These are phyloP conservation scores for Chaetophractus vellerosus DNA, from an alignment of 2,797 vertebrate species.

Conservation along the genomic window DNA sequence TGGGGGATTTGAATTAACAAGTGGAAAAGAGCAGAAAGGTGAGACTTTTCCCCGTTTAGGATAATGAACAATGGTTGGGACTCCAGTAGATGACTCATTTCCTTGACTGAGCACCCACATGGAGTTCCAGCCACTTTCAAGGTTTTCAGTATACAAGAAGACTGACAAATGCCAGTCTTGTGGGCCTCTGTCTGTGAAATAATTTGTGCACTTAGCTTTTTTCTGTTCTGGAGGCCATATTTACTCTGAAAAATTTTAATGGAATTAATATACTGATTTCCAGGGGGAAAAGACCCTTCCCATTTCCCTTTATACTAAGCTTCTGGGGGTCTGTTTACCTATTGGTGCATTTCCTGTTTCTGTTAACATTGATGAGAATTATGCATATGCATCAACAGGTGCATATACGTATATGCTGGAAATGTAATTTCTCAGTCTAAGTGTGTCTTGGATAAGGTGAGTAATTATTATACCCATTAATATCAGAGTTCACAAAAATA, in stretches of 20 bases:
- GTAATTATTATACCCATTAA: constrained; percentile 76
- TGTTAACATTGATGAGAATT: constrained; percentile 62
- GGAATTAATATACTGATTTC: constrained; percentile 52
- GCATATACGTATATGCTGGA: background rate
- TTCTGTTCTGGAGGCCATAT: background rate
- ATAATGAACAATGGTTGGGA: background rate
- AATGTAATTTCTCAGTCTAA: constrained; percentile 74
- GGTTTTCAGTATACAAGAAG: background rate
- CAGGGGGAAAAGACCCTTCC: background rate
- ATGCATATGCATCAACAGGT: background rate
- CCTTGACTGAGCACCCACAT: background rate
- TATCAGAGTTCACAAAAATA: constrained; percentile 73
- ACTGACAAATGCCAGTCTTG: background rate
- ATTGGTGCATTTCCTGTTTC: constrained; percentile 42
- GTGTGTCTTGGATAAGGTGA: constrained; percentile 66
- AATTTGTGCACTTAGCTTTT: background rate
- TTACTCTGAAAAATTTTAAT: constrained; percentile 52
- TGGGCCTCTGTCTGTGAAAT: constrained; percentile 64
- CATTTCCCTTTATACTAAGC: constrained; percentile 2
- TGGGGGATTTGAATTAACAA: background rate
- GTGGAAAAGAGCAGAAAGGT: background rate
- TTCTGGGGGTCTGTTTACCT: constrained; percentile 36
- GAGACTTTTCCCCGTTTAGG: background rate
- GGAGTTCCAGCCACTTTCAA: background rate
- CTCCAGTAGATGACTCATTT: background rate